Evolutionary conservation across 2,888 invertebrate species (phyloP).

Genomic region (Tuta absoluta): DNA sequence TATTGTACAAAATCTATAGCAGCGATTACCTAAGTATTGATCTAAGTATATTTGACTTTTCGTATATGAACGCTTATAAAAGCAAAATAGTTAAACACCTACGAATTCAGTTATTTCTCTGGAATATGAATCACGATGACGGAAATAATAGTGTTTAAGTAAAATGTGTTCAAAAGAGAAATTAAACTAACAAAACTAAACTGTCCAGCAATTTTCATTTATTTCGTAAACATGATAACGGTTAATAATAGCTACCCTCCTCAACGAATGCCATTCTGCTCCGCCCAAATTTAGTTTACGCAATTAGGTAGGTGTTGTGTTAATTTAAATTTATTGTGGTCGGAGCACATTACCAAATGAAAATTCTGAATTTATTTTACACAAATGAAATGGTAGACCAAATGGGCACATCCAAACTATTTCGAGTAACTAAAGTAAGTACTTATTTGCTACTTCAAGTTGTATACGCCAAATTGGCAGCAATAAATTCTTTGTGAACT

Average conservation of each 20-base stretch:
- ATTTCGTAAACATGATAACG: constrained; percentile 23
- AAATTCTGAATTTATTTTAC: constrained; percentile 11
- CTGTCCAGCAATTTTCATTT: constrained; percentile 21
- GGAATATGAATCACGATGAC: neutral
- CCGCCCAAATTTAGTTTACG: constrained; percentile 22
- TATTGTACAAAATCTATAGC: too few species aligned
- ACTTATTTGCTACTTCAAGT: too few species aligned
- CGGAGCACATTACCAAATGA: constrained; percentile 5
- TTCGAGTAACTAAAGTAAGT: too few species aligned
- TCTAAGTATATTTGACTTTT: too few species aligned
- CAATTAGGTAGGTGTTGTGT: constrained; percentile 27
- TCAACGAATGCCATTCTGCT: constrained; percentile 25
- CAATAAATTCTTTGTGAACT: too few species aligned
- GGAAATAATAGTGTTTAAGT: neutral
- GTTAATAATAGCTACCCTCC: constrained; percentile 27
- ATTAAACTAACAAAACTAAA: constrained; percentile 27
- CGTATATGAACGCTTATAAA: too few species aligned
- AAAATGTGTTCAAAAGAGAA: constrained; percentile 16
- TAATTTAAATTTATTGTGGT: constrained; percentile 26
- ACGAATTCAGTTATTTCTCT: neutral
- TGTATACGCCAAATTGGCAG: too few species aligned
- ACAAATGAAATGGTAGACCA: neutral
- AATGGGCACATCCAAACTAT: neutral
- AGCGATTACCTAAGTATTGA: too few species aligned
- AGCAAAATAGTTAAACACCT: neutral